Evolutionary conservation across 2,113 vertebrate species (phyloP), one percentile per base, ranked within the genome.

Genomic region (human): DNA sequence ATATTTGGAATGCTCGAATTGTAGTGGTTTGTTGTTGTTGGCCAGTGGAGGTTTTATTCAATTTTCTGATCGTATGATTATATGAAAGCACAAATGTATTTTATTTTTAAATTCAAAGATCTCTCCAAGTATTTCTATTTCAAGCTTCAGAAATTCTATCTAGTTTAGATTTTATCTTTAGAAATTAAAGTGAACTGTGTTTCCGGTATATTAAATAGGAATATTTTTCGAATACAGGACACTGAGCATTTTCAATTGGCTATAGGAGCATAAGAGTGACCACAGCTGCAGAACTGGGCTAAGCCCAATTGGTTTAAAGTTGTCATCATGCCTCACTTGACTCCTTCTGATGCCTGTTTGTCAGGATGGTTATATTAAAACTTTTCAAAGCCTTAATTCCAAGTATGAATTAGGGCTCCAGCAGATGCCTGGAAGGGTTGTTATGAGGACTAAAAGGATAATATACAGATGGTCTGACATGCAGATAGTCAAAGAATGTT

Each of bases 131-230:
- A 92, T 94, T 97, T 96, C 79, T 93, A 79, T 97, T 96, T 96
- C 48, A 93, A 96, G 89, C 83, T 84, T 94, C 57, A 96, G 90
- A 97, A 92, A 97, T 96, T 94, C 83, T 90, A 92, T 87, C 95
- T 92, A 27, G 38, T 97, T 97, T 85, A 45, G 83, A 96, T 89
- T 96, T 98, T 97, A 94, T 97, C 96, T 97, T 86, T 95, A 95
- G 93, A 94, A 93, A 94, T 89, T 79, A 86, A 94, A 93, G 48
- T 73, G 70, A 93, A 96, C 94, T 97, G 83, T 59, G 89, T 97
- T 93, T 96, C 93, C 6, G 17, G 86, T 57, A 80, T 72, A 75
- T 93, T 87, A 90, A 94, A 68, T 94, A 45, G 59, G 30, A 48
- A 79, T 61, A 30, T 94, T 98, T 93, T 14, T 88, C 25, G 96